These are phyloP conservation scores for Andrena cerasifolii DNA, from an alignment of 1,140 invertebrate species.

Conservation along the genomic window DNA sequence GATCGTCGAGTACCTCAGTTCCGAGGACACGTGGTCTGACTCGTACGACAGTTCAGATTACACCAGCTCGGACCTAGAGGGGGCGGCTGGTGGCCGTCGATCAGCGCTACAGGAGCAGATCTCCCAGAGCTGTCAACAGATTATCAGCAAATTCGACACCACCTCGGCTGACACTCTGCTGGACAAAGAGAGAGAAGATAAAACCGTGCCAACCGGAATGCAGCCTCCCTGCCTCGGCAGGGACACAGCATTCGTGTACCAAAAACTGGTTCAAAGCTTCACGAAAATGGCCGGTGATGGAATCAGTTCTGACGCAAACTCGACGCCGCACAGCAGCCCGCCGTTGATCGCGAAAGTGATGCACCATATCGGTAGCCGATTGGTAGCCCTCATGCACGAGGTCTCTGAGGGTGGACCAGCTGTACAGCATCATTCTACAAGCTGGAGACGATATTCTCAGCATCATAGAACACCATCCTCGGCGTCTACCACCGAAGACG, in stretches of 20 bases:
- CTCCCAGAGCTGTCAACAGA: conserved; percentile 93
- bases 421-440: conserved; percentile 77
- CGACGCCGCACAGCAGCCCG: conserved; percentile 88
- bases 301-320: conserved; percentile 76
- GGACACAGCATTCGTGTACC: conserved; percentile 92
- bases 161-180: conserved; percentile 81
- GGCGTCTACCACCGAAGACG: conserved; percentile 90
- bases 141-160: conserved; percentile 92
- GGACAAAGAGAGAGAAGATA: conserved; percentile 80
- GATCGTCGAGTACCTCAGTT: conserved; percentile 95
- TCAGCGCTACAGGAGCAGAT: conserved; percentile 92
- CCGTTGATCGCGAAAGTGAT: conserved; percentile 95
- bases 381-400: conserved; percentile 96
- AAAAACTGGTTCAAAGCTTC: conserved; percentile 91
- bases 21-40: conserved; percentile 96
- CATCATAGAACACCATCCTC: conserved; percentile 85
- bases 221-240: conserved; percentile 82
- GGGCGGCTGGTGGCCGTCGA: conserved; percentile 85
- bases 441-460: conserved; percentile 75
- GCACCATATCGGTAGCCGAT: conserved; percentile 94
- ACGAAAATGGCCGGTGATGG: conserved; percentile 87
- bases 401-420: conserved; percentile 88
- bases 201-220: conserved; percentile 26
- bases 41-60: conserved; percentile 95
- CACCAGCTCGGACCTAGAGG: conserved; percentile 93